These are phyloP conservation scores for Herpetotheres cachinnans DNA, from an alignment of 2,113 vertebrate genomes.

Conservation along the genomic window DNA sequence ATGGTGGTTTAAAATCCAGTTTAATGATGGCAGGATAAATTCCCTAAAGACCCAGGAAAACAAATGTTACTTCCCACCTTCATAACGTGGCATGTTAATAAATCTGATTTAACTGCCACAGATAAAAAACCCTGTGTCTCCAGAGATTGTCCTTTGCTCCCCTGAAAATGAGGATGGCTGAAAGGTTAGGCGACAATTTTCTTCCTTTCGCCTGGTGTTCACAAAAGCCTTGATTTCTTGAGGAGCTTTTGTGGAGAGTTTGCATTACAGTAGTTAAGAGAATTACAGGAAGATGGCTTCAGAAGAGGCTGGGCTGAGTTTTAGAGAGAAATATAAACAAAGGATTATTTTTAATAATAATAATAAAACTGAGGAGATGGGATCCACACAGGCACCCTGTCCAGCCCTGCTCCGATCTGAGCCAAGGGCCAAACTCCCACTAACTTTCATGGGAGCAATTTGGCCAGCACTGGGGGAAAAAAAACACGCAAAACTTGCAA, in stretches of 20 bases:
- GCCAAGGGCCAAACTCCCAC: background rate
- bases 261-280: conserved; percentile 45
- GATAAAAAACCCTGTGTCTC: background rate
- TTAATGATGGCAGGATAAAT: conserved; percentile 41
- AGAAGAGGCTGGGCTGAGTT: conserved; percentile 29
- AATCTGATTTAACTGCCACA: conserved; percentile 39
- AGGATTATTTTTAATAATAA: background rate
- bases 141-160: conserved; percentile 42
- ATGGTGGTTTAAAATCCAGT: conserved; percentile 45
- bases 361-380: background rate
- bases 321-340: conserved; percentile 16
- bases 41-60: conserved; percentile 39
- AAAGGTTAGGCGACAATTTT: conserved; percentile 50
- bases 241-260: conserved; percentile 40
- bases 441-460: background rate
- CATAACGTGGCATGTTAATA: conserved; percentile 29
- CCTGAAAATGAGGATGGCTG: conserved; percentile 26
- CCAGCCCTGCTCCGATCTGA: background rate
- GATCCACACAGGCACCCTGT: background rate
- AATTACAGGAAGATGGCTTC: conserved; percentile 44
- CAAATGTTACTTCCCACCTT: conserved; percentile 51
- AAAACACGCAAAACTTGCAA: background rate
- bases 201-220: background rate
- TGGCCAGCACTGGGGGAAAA: background rate
- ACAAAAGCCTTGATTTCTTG: conserved; percentile 51